Conservation (phyloP, 1,140 invertebrate genomes). For the Papilio xuthus region DNA sequence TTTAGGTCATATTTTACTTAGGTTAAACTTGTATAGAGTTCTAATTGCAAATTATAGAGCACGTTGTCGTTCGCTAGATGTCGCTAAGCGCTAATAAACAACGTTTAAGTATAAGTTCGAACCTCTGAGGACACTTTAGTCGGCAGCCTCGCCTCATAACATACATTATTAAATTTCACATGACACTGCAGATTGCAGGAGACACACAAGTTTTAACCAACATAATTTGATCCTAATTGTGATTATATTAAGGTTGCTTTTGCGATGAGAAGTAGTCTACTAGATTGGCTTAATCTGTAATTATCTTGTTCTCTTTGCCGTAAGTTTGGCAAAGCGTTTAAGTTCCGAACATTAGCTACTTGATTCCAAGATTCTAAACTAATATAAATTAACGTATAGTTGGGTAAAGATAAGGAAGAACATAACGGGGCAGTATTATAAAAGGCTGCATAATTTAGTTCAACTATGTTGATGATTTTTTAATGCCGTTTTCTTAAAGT, state of each 20-base stretch:
- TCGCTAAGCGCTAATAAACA: slow-evolving; percentile 15
- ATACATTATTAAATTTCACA: slow-evolving; percentile 15
- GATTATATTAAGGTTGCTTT: background rate
- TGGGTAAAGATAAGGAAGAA: too few species aligned
- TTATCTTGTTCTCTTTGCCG: background rate
- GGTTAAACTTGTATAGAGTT: background rate
- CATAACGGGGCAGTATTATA: too few species aligned
- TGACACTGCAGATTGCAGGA: background rate
- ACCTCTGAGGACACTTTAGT: slow-evolving; percentile 9
- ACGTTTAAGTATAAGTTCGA: background rate
- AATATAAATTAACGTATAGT: background rate
- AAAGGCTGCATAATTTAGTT: background rate
- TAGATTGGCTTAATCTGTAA: background rate
- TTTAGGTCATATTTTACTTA: background rate
- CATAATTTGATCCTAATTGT: background rate
- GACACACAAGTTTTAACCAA: background rate
- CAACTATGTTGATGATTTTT: slow-evolving; percentile 15
- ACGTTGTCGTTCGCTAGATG: slow-evolving; percentile 3
- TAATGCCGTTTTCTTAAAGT: too few species aligned
- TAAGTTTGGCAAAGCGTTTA: background rate
- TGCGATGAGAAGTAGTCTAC: background rate
- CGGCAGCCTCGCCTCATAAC: background rate
- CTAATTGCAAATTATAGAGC: slow-evolving; percentile 13
- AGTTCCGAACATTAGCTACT: background rate
- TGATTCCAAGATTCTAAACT: background rate